A percentile compares a stretch with the other conserved stretches of the same genome.
Evolutionary conservation across 2,113 vertebrate genomes (phyloP).

Genomic region (Hassar affinis): DNA sequence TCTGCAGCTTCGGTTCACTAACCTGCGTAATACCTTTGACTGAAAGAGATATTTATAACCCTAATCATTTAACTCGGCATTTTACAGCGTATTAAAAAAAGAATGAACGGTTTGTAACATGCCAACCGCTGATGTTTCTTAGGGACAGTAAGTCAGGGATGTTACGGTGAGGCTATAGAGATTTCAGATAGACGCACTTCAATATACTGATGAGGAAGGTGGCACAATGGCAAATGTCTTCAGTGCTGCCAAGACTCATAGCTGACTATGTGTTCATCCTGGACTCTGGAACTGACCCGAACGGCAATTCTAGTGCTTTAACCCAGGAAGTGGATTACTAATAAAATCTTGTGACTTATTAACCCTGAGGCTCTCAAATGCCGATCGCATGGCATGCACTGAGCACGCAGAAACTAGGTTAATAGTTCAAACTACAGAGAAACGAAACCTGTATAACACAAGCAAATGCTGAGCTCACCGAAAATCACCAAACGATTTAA

Average conservation of each 20-base stretch:
- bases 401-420: neutral
- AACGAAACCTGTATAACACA: neutral
- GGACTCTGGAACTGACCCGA: neutral
- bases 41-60: neutral
- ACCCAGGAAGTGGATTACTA: slow-evolving; percentile 27
- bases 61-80: neutral
- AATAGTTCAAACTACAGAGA: neutral
- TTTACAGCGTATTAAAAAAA: neutral
- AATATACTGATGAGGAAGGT: neutral
- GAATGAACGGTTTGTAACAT: neutral
- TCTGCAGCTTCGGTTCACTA: neutral
- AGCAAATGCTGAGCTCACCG: neutral
- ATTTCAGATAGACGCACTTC: neutral
- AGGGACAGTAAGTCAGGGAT: neutral
- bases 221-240: slow-evolving; percentile 4
- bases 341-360: slow-evolving; percentile 39
- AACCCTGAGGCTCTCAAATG: slow-evolving; percentile 16
- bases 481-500: neutral
- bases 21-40: neutral
- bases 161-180: neutral
- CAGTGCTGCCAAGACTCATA: neutral
- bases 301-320: slow-evolving; percentile 1
- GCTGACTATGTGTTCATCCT: neutral
- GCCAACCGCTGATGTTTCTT: neutral
- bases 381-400: neutral